phyloP scores from a whole-genome alignment of 2,797 vertebrate genomes.

The Lacerta agilis region DNA sequence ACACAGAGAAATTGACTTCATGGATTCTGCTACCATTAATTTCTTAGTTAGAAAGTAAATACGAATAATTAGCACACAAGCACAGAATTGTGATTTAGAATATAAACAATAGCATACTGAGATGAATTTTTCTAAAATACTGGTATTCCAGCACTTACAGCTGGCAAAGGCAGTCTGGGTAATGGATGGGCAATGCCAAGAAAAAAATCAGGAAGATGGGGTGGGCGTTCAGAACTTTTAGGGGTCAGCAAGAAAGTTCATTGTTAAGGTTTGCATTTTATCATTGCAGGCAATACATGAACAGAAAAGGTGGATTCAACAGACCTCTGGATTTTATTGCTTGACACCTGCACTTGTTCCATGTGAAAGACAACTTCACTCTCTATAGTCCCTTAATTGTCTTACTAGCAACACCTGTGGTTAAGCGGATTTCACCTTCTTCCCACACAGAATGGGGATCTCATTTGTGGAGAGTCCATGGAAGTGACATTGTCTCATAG shows the following conservation, averaged over 20 bases:
- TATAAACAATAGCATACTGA: neutral
- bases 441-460: conserved; percentile 45
- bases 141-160: neutral
- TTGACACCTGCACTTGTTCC: conserved; percentile 70
- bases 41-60: no score
- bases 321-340: conserved; percentile 98
- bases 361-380: conserved; percentile 27
- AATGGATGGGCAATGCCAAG: neutral
- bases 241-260: no score
- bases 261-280: neutral
- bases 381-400: conserved; percentile 30
- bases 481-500: conserved; percentile 38
- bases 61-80: neutral
- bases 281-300: conserved; percentile 93
- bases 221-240: neutral
- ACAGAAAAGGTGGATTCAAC: conserved; percentile 99
- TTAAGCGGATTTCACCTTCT: conserved; percentile 50
- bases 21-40: neutral
- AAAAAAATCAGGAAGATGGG: neutral
- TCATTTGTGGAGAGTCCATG: conserved; percentile 51
- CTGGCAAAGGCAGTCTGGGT: neutral
- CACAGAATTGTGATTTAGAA: neutral
- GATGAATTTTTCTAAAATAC: neutral
- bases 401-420: conserved; percentile 27
- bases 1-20: neutral